Evolutionary conservation across 2,113 vertebrate species (phyloP).

Genomic region (Sander vitreus): DNA sequence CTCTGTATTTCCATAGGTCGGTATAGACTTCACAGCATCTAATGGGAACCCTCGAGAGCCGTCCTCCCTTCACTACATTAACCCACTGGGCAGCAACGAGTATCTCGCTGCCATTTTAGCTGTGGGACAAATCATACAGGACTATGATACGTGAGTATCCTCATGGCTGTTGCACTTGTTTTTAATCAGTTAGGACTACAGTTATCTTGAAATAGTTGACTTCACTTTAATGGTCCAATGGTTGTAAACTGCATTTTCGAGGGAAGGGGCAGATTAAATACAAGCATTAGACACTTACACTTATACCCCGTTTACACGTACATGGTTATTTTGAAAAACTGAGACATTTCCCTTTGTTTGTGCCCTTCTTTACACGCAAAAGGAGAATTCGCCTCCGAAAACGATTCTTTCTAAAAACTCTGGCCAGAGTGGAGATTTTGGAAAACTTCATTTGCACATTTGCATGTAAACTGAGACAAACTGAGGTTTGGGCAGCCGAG

Average conservation of each 20-base stretch:
- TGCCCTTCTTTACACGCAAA: too few relatives aligned
- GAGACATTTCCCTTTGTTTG: too few relatives aligned
- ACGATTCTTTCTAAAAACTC: too few relatives aligned
- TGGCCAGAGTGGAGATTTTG: too few relatives aligned
- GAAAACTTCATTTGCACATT: too few relatives aligned
- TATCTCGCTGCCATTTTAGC: constrained; percentile 97
- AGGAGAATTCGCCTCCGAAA: too few relatives aligned
- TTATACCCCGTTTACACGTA: too few relatives aligned
- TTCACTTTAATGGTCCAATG: background rate
- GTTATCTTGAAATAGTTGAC: background rate
- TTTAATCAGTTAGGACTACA: background rate
- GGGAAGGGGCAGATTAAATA: background rate
- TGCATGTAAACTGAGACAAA: too few relatives aligned
- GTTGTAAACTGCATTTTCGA: too few relatives aligned
- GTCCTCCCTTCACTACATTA: constrained; percentile 97
- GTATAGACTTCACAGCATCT: constrained; percentile 98
- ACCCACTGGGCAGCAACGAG: constrained; percentile 96
- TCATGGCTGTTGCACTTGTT: background rate
- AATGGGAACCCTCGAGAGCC: constrained; percentile 95
- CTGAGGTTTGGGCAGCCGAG: too few relatives aligned
- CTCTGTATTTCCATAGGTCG: constrained; percentile 85
- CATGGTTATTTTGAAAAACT: too few relatives aligned
- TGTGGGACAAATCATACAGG: constrained; percentile 98
- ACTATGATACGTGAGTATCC: constrained; percentile 94
- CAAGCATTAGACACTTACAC: background rate